Base-by-base conservation (phyloP, 2,888 invertebrate genomes). In the Cecidostiba fungosa region DNA sequence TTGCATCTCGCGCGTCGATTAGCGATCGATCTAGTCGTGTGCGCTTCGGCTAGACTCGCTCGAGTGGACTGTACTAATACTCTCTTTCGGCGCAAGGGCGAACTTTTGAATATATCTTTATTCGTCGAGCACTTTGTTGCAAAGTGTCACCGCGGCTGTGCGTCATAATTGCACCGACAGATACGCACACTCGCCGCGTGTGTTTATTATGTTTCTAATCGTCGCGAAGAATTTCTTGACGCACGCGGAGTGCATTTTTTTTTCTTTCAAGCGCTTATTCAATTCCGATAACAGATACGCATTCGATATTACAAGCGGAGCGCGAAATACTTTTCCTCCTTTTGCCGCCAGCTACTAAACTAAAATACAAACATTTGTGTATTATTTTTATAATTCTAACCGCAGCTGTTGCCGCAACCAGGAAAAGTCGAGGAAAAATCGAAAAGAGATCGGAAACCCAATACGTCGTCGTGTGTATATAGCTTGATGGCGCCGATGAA, bases 401-500 rank as follows among this genome's bases (percentile, higher is more conserved):
- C 54, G n/a, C 54, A 54, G 39, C 39, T 43, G 39, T 1, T 43
- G 39, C 12, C 1, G 12, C 12, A 12, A 43, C 10, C 39, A 39
- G 39, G 39, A 39, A 39, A 39, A 39, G 39, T 10, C 39, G 39
- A 12, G 1, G 39, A 43, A 43, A 43, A 10, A 10, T 26, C 62
- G 26, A 26, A 12, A 26, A 23, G 8, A 26, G 66, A 12, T 23
- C 23, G n/a, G 72, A 72, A 23, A 72, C n/a, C 39, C 39, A 39
- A 72, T 72, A 72, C 39, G 8, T n/a, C 36, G n/a, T n/a, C n/a
- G n/a, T n/a, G n/a, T n/a, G n/a, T n/a, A n/a, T n/a, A n/a, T n/a
- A 36, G n/a, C n/a, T 32, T 16, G 23, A 10, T 3, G 6, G 10
- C 72, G 72, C n/a, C 69, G 83, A 62, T 83, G 83, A 83, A 62